These are phyloP conservation scores for Protophormia terraenovae DNA, from an alignment of 2,888 invertebrate genomes.

Conservation along the genomic window DNA sequence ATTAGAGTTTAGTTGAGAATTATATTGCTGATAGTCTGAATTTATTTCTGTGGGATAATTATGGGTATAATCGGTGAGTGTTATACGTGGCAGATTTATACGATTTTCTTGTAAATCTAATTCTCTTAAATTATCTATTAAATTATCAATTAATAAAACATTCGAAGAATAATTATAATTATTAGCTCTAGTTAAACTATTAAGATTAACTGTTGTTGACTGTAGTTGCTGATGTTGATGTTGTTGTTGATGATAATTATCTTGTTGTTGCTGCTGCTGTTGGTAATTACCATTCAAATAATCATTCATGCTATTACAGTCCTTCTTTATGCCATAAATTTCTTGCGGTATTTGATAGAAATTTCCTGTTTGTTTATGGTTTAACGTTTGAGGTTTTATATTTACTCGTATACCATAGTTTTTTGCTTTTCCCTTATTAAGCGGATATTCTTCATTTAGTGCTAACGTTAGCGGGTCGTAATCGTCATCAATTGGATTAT, in stretches of 20 bases:
- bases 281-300: constrained; percentile 69
- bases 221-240: constrained; percentile 22
- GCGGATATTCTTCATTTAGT: constrained; percentile 45
- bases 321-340: constrained; percentile 34
- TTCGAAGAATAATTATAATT: constrained; percentile 45
- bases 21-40: constrained; percentile 18
- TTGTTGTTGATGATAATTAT: constrained; percentile 13
- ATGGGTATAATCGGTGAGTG: constrained; percentile 76
- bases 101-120: constrained; percentile 73
- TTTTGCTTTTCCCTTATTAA: background rate
- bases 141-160: constrained; percentile 40
- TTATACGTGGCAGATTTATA: constrained; percentile 76
- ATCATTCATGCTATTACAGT: constrained; percentile 72
- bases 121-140: constrained; percentile 74
- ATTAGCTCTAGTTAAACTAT: too few relatives aligned
- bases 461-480: too few relatives aligned
- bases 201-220: too few relatives aligned
- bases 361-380: background rate
- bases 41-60: constrained; percentile 56
- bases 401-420: constrained; percentile 75
- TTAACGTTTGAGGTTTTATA: constrained; percentile 70
- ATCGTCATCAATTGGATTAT: constrained; percentile 52
- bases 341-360: background rate
- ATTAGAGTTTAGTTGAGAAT: constrained; percentile 50
- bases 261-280: constrained; percentile 51